phyloP scores from a whole-genome alignment of 1,140 invertebrate genomes.

The Thereuonema tuberculata region DNA sequence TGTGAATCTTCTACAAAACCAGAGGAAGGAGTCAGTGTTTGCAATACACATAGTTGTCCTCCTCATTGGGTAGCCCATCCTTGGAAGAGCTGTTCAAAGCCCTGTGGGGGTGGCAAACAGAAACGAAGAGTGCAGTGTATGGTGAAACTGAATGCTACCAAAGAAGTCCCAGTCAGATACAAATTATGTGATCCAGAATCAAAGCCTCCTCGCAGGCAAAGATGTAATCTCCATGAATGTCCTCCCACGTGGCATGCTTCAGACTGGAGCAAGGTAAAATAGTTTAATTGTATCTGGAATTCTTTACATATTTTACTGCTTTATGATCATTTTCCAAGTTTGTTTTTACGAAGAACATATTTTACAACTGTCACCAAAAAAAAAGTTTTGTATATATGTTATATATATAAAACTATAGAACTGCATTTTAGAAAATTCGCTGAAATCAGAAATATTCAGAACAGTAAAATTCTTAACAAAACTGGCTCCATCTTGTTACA shows the following conservation, averaged over 20 bases:
- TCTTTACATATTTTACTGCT: too few relatives aligned
- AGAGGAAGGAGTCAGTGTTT: background rate
- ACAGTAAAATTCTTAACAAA: too few relatives aligned
- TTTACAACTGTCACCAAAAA: too few relatives aligned
- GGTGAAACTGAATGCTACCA: constrained; percentile 4
- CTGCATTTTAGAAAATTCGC: too few relatives aligned
- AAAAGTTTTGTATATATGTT: too few relatives aligned
- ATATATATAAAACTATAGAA: too few relatives aligned
- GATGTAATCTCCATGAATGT: constrained; percentile 4
- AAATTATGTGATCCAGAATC: background rate
- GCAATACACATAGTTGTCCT: background rate
- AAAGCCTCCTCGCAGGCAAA: background rate
- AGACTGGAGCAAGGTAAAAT: background rate
- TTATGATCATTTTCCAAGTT: too few relatives aligned
- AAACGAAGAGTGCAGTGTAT: constrained; percentile 30
- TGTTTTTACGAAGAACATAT: too few relatives aligned
- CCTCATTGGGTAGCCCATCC: background rate
- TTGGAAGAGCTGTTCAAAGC: constrained; percentile 69
- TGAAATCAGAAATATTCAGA: too few relatives aligned
- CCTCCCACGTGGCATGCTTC: background rate
- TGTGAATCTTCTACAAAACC: background rate
- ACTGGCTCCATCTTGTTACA: too few relatives aligned
- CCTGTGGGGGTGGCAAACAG: constrained; percentile 65
- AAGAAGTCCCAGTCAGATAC: background rate
- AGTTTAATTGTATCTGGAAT: too few relatives aligned